Conservation (phyloP, 2,113 vertebrate genomes). For the Scytalopus superciliaris region DNA sequence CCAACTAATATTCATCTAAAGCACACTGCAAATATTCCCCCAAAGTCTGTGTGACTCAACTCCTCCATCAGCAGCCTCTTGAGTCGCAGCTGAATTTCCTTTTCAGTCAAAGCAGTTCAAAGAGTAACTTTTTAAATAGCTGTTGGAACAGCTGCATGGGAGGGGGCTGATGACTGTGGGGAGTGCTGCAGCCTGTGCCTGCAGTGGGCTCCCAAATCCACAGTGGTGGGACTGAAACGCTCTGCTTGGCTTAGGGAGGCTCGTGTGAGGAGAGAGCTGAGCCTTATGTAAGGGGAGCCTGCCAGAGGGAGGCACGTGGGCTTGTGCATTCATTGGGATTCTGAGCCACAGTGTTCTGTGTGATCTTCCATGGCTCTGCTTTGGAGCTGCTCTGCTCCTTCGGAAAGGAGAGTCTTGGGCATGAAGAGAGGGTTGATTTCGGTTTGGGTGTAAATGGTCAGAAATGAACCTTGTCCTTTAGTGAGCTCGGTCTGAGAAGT, state of each 20-base stretch:
- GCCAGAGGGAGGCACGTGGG: background rate
- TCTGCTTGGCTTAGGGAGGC: background rate
- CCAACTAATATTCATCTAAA: background rate
- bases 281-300: background rate
- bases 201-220: background rate
- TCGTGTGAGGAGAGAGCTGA: background rate
- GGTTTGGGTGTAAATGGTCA: too few species aligned
- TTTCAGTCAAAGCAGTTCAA: background rate
- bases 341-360: background rate
- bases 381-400: background rate
- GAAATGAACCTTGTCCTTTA: accelerated
- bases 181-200: background rate
- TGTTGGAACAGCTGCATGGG: background rate
- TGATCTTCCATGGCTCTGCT: background rate
- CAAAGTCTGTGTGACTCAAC: background rate
- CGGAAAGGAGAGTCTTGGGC: too few species aligned
- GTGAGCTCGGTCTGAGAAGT: background rate
- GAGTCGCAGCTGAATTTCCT: background rate
- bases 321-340: background rate
- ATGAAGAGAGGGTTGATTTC: background rate
- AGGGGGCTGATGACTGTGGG: background rate
- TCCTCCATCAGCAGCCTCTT: background rate
- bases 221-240: background rate
- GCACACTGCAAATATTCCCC: background rate
- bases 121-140: background rate